These are phyloP conservation scores for Thereva nobilitata DNA, from an alignment of 2,888 invertebrate genomes.

Conservation along the genomic window DNA sequence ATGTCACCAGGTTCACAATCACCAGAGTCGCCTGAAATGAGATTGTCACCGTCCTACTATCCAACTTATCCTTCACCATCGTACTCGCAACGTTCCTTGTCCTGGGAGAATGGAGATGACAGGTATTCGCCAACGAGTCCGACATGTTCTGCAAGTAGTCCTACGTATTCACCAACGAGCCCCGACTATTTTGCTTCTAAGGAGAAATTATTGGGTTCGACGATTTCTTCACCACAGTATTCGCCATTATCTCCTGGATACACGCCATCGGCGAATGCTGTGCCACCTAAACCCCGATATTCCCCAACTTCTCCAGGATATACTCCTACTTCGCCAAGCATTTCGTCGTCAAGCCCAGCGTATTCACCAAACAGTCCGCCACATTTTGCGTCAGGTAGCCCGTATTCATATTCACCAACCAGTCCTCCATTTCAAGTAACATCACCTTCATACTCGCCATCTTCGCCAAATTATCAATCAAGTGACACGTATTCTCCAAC, in stretches of 20 bases:
- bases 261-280: constrained; percentile 77
- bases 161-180: constrained; percentile 69
- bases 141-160: constrained; percentile 79
- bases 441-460: constrained; percentile 77
- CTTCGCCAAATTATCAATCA: constrained; percentile 80
- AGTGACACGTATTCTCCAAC: constrained; percentile 81
- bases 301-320: constrained; percentile 80
- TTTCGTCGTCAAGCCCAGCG: constrained; percentile 81
- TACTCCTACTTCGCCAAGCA: constrained; percentile 80
- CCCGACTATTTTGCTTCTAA: constrained; percentile 56
- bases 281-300: constrained; percentile 78
- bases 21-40: constrained; percentile 80
- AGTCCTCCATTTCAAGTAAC: constrained; percentile 69
- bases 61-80: constrained; percentile 64
- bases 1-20: constrained; percentile 78
- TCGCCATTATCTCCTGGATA: constrained; percentile 57
- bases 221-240: too few relatives aligned
- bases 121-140: constrained; percentile 51
- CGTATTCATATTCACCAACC: constrained; percentile 62
- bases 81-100: constrained; percentile 70
- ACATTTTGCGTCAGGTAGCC: constrained; percentile 65
- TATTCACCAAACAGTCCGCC: constrained; percentile 63
- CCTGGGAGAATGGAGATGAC: constrained; percentile 65
- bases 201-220: too few relatives aligned
- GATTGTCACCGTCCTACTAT: constrained; percentile 74